Conservation (phyloP, 2,113 vertebrate species). For the Paradoxurus hermaphroditus region DNA sequence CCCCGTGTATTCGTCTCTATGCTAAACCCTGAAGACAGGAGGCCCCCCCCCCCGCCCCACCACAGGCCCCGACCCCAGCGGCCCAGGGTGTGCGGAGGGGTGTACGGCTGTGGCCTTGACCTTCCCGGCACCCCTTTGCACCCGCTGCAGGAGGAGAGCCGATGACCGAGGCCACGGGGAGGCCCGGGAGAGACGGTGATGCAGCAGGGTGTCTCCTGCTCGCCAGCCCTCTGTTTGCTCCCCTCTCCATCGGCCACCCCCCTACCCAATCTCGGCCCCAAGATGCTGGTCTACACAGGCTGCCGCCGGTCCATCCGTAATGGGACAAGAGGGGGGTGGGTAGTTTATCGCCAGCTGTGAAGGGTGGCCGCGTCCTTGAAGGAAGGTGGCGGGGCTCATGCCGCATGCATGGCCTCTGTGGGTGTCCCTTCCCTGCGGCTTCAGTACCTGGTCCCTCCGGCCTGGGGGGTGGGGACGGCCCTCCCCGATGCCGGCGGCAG, state of each 20-base stretch:
- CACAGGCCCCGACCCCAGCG: not conserved
- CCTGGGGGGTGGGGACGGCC: too few relatives aligned
- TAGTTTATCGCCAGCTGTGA: not conserved
- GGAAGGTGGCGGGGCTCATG: accelerated
- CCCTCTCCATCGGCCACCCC: not conserved
- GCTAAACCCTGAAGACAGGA: not conserved
- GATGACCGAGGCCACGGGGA: not conserved
- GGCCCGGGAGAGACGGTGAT: too few relatives aligned
- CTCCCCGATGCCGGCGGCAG: not conserved
- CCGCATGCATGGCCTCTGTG: accelerated
- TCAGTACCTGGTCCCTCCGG: not conserved
- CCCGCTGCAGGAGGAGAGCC: not conserved
- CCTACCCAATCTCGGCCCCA: not conserved
- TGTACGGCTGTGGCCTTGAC: not conserved
- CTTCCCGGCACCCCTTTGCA: not conserved
- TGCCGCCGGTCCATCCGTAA: not conserved
- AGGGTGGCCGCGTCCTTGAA: not conserved
- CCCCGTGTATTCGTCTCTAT: not conserved
- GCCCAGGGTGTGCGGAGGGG: accelerated
- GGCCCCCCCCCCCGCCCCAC: not conserved
- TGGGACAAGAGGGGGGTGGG: not conserved
- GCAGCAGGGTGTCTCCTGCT: not conserved
- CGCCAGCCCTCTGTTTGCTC: not conserved
- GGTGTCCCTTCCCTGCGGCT: not conserved
- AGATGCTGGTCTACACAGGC: not conserved